Evolutionary conservation across 2,888 invertebrate species (phyloP).

Genomic region (Andrena camellia): DNA sequence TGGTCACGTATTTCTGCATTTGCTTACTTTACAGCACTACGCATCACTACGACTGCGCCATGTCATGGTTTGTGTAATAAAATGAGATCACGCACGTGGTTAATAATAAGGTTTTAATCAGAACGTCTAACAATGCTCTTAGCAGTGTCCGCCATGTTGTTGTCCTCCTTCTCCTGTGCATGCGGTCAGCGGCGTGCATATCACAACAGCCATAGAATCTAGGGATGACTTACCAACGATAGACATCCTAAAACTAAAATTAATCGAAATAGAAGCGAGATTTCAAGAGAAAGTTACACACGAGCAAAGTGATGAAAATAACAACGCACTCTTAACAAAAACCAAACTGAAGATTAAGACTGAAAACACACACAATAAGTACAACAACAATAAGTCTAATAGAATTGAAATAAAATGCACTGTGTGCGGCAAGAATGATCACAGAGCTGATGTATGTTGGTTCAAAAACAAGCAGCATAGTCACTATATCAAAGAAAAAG

Average conservation of each 20-base stretch:
- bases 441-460: no score
- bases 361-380: conserved; percentile 12
- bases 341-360: background rate
- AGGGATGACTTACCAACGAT: conserved; percentile 14
- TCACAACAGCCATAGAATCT: background rate
- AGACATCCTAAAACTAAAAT: conserved; percentile 18
- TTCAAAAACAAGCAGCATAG: background rate
- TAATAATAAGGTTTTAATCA: no score
- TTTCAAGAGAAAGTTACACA: background rate
- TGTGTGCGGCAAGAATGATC: conserved; percentile 1
- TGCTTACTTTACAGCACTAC: background rate
- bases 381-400: conserved; percentile 12
- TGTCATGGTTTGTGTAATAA: background rate
- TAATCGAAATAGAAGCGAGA: conserved; percentile 7
- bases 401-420: conserved; percentile 5
- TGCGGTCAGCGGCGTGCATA: no score
- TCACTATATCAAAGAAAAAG: conserved; percentile 5
- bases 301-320: conserved; percentile 1
- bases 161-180: no score
- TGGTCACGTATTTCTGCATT: background rate
- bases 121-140: no score
- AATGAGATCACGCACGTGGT: background rate
- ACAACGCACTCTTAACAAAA: conserved; percentile 4
- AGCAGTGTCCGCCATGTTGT: no score
- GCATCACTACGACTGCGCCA: background rate